Evolutionary conservation across 1,140 invertebrate genomes (phyloP), one percentile per base, ranked within the genome.

Genomic region (Drosophila serrata): DNA sequence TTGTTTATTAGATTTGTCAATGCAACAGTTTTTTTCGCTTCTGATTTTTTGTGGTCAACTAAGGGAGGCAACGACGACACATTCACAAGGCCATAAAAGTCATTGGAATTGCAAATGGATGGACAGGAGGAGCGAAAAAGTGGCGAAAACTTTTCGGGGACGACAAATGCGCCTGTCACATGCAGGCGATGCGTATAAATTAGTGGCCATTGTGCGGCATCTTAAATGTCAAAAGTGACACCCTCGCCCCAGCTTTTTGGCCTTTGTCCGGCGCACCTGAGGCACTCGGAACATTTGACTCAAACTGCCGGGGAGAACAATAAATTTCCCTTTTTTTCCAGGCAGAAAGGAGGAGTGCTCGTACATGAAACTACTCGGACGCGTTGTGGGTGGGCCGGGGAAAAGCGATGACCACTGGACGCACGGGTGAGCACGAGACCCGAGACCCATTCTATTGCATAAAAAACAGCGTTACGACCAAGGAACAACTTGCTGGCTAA

Each of bases 211-310:
- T 91, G 88, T 91, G 72, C 61, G 85, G 84, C 85, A 84, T 91
- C 88, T 91, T 91, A 79, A 91, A 91, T 88, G 88, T 82, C 87
- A 87, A 90, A 90, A 67, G 85, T 90, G 85, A 85, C 78, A 90
- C 85, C 81, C 85, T 61, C 48, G 64, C 55, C 75, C 78, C 63
- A 42, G 48, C 75, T 51, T 63, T 59, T 64, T 51, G 61, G 63
- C 61, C 67, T 73, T 70, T 57, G 58, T 59, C 61, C 53, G 51
- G 55, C 68, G 85, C 85, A 90, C 85, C 85, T 90, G 85, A 87
- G 79, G 45, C 81, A 67, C 40, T 62, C 75, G 61, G 77, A 79
- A 67, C 65, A 78, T 85, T 84, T 85, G 81, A 77, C 77, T 81
- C 81, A 74, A 80, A 80, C 75, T 67, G 53, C 67, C 56, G 67